These are phyloP conservation scores for Laupala kohalensis DNA, from an alignment of 1,140 invertebrate species.

Conservation along the genomic window DNA sequence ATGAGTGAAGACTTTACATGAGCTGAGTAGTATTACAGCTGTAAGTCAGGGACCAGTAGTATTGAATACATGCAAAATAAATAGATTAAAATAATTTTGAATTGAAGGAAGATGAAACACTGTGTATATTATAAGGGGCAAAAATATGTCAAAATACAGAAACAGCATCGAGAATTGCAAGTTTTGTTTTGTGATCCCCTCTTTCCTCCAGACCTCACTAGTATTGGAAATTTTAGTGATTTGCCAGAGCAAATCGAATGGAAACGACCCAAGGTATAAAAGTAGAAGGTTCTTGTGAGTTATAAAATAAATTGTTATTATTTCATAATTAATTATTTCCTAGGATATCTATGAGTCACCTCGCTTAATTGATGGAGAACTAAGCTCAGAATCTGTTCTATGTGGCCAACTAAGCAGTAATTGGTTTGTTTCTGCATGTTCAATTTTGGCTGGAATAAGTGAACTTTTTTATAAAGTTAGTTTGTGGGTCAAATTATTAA, in stretches of 20 bases:
- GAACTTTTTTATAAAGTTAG: conserved; percentile 21
- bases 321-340: background rate
- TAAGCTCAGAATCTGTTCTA: conserved; percentile 11
- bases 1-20: too few species aligned
- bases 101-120: background rate
- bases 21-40: too few species aligned
- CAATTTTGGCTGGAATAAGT: conserved; percentile 18
- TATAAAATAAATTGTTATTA: background rate
- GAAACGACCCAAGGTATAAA: background rate
- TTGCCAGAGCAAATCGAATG: background rate
- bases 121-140: background rate
- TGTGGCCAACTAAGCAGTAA: conserved; percentile 19
- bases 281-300: background rate
- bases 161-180: background rate
- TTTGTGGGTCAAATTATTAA: background rate
- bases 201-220: background rate
- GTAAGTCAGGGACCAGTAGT: too few species aligned
- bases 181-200: background rate
- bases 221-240: background rate
- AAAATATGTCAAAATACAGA: background rate
- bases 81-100: too few species aligned
- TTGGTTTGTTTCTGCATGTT: conserved; percentile 21
- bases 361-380: conserved; percentile 17
- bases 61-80: too few species aligned
- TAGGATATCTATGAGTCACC: conserved; percentile 19